phyloP scores from a whole-genome alignment of 2,888 invertebrate genomes.

The Lochmaea crataegi region DNA sequence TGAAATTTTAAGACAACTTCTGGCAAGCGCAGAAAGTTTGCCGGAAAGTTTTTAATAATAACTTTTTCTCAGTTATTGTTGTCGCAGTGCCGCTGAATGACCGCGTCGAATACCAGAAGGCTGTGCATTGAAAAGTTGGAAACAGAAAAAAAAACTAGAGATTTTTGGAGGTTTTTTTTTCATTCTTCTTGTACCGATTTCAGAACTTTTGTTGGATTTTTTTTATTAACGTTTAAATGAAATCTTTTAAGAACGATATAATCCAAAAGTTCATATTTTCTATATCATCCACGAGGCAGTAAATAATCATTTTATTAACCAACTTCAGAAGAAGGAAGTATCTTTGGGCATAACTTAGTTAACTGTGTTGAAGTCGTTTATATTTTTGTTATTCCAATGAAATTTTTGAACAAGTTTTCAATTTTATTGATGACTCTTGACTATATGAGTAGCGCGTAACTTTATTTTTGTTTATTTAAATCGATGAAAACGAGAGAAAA shows the following conservation, averaged over 20 bases:
- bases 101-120: slow-evolving; percentile 21
- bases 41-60: slow-evolving; percentile 39
- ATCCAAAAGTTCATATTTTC: not conserved
- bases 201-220: not conserved
- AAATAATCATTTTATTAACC: not conserved
- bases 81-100: slow-evolving; percentile 24
- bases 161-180: slow-evolving; percentile 4
- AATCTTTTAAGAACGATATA: not conserved
- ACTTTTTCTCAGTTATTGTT: slow-evolving; percentile 35
- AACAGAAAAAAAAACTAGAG: slow-evolving; percentile 14
- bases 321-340: too few species aligned
- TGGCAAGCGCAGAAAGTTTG: slow-evolving; percentile 28
- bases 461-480: too few species aligned
- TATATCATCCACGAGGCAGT: not conserved
- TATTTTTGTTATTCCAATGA: too few species aligned
- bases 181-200: not conserved
- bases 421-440: too few species aligned
- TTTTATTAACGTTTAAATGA: not conserved
- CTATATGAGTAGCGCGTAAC: too few species aligned
- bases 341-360: too few species aligned
- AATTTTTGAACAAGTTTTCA: too few species aligned
- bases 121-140: slow-evolving; percentile 28
- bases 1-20: slow-evolving; percentile 34
- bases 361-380: too few species aligned
- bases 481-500: too few species aligned